These are phyloP conservation scores for Rhinoptilus africanus DNA, from an alignment of 2,113 vertebrate genomes.

Conservation along the genomic window DNA sequence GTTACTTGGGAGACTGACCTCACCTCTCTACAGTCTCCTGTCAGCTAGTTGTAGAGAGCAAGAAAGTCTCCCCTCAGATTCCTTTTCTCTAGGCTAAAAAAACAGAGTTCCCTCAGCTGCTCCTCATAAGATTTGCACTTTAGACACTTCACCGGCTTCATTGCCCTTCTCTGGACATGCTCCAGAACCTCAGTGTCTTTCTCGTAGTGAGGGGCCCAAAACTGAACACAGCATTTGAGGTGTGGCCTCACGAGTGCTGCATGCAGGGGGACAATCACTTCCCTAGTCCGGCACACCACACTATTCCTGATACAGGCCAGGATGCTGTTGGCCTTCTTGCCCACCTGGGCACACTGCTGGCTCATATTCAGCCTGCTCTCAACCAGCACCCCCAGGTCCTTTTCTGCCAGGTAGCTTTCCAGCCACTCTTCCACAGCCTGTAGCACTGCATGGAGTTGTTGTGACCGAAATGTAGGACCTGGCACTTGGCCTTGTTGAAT, in stretches of 20 bases:
- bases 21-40: too few species aligned
- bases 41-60: too few species aligned
- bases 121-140: too few species aligned
- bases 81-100: too few species aligned
- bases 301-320: neutral
- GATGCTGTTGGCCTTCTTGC: neutral
- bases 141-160: neutral
- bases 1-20: too few species aligned
- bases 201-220: neutral
- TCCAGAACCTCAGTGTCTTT: neutral
- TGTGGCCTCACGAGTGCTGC: neutral
- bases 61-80: too few species aligned
- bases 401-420: neutral
- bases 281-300: neutral
- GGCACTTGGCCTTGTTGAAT: neutral
- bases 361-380: neutral
- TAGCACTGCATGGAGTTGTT: neutral
- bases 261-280: neutral
- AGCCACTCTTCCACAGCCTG: neutral
- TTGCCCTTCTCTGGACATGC: neutral
- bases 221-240: neutral
- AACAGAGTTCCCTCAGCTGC: too few species aligned
- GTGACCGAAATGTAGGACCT: neutral
- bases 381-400: neutral
- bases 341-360: neutral